Base-by-base conservation (phyloP, 2,113 vertebrate genomes). In the Parotia lawesii region DNA sequence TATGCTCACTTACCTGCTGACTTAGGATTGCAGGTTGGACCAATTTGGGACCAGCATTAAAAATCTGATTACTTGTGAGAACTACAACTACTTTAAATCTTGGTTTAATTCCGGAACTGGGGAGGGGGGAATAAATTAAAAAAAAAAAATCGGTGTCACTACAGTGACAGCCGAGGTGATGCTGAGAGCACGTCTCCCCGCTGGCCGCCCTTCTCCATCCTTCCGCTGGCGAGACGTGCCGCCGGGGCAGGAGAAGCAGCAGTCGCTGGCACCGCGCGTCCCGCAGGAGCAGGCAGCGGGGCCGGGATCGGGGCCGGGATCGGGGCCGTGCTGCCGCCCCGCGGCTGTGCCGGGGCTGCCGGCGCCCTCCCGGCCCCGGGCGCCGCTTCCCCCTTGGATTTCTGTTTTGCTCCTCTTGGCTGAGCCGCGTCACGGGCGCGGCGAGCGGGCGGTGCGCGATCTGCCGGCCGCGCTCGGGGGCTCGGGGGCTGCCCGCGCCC, bases 201-300 rank as follows among this genome's bases (percentile, higher is more conserved):
- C 6, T 37, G 69, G 51, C 51, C 1, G 28, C 88, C 69, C 40
- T n/a, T 16, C 45, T 50, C 21, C 31, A 5, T 19, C 24, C 24
- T 13, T 57, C 56, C 3, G 1, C 12, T 15, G 67, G 37, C 2
- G 2, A 33, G 40, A 33, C 8, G 5, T 6, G 40, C 61, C 3
- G 15, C 44, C 20, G 42, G 66, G 29, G 29, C 58, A 40, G 85
- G 58, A 42, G 22, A 12, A 20, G 0, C 9, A 23, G 9, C 50
- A 1, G 2, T 15, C 35, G 7, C 22, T 9, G 44, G 33, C 29
- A 4, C 19, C 12, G 35, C 1, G 0, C 24, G 24, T 11, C 10
- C 11, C 3, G 37, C 14, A 2, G 56, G 25, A 8, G 5, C 18
- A 1, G 18, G 47, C 5, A n/a, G 1, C 33, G 14, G 40, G 44